These are phyloP conservation scores for Notamacropus eugenii DNA, from an alignment of 2,797 vertebrate genomes.

Conservation along the genomic window DNA sequence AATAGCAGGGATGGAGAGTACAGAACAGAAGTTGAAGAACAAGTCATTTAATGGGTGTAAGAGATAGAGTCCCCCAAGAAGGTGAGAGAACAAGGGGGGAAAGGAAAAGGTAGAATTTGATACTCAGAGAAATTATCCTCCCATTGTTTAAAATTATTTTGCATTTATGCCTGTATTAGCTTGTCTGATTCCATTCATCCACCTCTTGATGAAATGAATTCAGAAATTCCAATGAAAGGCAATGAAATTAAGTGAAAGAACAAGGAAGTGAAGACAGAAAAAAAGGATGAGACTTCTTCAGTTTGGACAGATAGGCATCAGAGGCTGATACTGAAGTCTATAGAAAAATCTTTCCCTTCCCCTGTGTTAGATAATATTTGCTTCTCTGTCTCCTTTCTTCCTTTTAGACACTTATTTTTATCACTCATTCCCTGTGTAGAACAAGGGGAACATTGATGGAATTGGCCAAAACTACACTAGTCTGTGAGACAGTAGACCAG, in stretches of 20 bases:
- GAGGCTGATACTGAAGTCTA: background rate
- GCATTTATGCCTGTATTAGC: background rate
- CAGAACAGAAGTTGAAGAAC: background rate
- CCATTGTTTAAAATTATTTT: background rate
- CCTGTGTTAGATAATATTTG: too few species aligned
- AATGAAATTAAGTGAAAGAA: background rate
- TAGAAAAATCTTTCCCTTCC: background rate
- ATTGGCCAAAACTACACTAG: background rate
- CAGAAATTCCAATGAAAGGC: background rate
- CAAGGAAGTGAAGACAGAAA: background rate
- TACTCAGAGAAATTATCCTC: background rate
- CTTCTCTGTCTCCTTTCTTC: background rate
- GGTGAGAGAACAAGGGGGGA: conserved; percentile 24
- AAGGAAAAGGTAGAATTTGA: background rate
- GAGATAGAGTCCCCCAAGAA: conserved; percentile 15
- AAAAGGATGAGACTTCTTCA: background rate
- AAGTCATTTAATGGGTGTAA: background rate
- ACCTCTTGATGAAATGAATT: background rate
- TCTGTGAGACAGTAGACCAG: background rate
- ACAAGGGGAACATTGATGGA: background rate
- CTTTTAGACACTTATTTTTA: background rate
- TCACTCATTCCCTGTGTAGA: background rate
- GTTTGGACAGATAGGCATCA: background rate
- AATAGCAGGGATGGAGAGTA: background rate
- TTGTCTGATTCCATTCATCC: background rate